Conservation (phyloP, 2,888 invertebrate species). For the Mechanitis mazaeus region DNA sequence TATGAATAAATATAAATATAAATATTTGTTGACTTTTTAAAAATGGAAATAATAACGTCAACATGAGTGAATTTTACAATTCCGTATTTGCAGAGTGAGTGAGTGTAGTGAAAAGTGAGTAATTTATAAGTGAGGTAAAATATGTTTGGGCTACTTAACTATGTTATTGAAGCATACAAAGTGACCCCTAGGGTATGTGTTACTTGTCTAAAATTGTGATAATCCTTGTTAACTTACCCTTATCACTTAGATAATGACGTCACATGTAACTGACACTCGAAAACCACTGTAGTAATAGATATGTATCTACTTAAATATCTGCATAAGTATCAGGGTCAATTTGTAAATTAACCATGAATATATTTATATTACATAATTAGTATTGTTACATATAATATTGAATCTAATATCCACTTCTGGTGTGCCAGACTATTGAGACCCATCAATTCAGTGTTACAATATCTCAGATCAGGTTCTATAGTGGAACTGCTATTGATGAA, state of each 20-base stretch:
- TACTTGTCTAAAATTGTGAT: conserved; percentile 8
- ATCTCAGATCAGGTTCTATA: too few relatives aligned
- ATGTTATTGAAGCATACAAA: conserved; percentile 6
- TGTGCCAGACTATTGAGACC: too few relatives aligned
- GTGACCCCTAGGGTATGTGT: conserved; percentile 1
- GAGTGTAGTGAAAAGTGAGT: too few relatives aligned
- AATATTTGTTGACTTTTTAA: too few relatives aligned
- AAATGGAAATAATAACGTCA: too few relatives aligned
- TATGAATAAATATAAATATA: too few relatives aligned
- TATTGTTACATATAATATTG: not conserved
- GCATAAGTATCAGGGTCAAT: not conserved
- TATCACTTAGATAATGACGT: conserved; percentile 25
- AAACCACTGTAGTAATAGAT: not conserved
- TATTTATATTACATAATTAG: not conserved
- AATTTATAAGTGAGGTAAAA: too few relatives aligned
- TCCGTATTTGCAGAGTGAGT: too few relatives aligned
- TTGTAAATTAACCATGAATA: not conserved
- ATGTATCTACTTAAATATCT: not conserved
- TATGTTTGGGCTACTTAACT: not conserved
- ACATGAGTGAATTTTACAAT: too few relatives aligned
- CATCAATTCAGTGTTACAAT: too few relatives aligned
- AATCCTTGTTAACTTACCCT: conserved; percentile 23
- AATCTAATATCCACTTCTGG: too few relatives aligned
- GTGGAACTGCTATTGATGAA: too few relatives aligned
- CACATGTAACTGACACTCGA: conserved; percentile 18